Evolutionary conservation across 2,113 vertebrate species (phyloP), one percentile per base, ranked within the genome.

Genomic region (Oxyruncus cristatus): DNA sequence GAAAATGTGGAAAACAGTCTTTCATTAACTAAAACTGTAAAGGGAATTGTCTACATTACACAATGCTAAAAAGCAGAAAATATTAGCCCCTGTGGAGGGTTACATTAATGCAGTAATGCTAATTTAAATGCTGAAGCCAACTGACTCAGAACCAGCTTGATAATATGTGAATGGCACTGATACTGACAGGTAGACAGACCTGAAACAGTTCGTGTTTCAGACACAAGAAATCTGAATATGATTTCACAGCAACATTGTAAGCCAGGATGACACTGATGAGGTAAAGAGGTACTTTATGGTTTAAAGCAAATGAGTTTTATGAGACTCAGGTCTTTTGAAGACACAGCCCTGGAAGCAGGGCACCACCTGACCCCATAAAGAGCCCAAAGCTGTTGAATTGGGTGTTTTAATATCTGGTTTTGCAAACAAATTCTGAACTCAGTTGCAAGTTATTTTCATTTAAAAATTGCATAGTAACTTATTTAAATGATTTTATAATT

Each of bases 1-100:
- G 65, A 52, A 95, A 92, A 90, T 65, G 19, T 90, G 82, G 78
- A 85, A 92, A 78, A 80, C 81, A 78, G 20, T 93, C 47, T 89
- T 94, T 87, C 65, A 76, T 83, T 93, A 85, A 85, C 49, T 56
- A 85, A 82, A 94, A 70, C 14, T 65, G 24, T 68, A 79, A 65
- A 6, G 22, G 22, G 7, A 85, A 79, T 78, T 79, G 19, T 61
- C 77, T 85, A 52, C 18, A 23, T 93, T 87, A 89, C 61, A 35
- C 61, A 94, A 16, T 0, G 2, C 46, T 71, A 63, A 85, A 83
- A 62, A 24, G 28, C 21, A 63, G 61, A 61, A 63, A 55, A 7
- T 82, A 22, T 89, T 93, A 47, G 11, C 14, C 26, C 13, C 55
- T 32, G 18, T 58, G 47, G 27, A 73, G 52, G 14, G 6, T 42